phyloP scores from a whole-genome alignment of 2,888 invertebrate species.

The Acleris holmiana region DNA sequence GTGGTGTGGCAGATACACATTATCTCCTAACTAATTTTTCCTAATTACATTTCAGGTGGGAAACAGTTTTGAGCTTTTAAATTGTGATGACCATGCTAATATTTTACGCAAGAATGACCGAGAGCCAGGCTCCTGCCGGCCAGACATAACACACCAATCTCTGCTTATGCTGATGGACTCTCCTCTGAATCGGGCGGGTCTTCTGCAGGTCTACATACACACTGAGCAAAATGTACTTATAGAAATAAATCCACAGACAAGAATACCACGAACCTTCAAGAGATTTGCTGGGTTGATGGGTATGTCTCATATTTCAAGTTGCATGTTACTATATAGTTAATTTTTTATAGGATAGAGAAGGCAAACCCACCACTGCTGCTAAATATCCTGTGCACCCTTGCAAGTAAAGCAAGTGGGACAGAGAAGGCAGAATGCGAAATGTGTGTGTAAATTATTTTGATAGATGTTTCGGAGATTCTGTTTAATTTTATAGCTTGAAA shows the following conservation, averaged over 20 bases:
- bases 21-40: not conserved
- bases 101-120: conserved; percentile 94
- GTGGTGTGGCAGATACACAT: too few species aligned
- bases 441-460: too few species aligned
- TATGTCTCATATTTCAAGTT: conserved; percentile 61
- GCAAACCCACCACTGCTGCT: too few species aligned
- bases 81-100: conserved; percentile 95
- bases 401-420: too few species aligned
- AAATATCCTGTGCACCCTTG: too few species aligned
- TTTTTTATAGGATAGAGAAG: too few species aligned
- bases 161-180: conserved; percentile 98
- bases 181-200: conserved; percentile 97
- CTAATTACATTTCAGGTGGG: conserved; percentile 89
- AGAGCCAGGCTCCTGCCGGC: conserved; percentile 94
- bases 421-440: too few species aligned
- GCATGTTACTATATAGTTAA: too few species aligned
- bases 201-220: conserved; percentile 97
- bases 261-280: conserved; percentile 98
- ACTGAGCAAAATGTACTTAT: conserved; percentile 96
- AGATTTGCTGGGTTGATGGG: conserved; percentile 98
- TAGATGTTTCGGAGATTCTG: too few species aligned
- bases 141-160: conserved; percentile 99
- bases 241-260: conserved; percentile 98
- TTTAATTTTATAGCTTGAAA: too few species aligned
- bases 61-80: conserved; percentile 94